phyloP scores from a whole-genome alignment of 2,888 invertebrate species.

The Homarus gammarus region DNA sequence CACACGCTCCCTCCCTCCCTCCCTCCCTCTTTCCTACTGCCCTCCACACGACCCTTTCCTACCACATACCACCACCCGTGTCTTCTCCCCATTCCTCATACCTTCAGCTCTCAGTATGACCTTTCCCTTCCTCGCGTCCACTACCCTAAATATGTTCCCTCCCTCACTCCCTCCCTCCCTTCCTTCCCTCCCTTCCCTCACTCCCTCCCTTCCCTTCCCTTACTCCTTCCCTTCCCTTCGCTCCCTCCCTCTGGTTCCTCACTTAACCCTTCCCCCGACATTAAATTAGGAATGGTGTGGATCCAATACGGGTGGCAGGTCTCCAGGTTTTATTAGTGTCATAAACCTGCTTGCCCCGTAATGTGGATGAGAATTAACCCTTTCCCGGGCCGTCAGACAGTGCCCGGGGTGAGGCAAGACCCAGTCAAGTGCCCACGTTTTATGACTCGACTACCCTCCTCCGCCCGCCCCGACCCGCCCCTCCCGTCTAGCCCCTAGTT shows the following conservation, averaged over 20 bases:
- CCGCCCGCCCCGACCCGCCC: background rate
- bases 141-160: no score
- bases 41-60: background rate
- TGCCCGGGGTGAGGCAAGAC: no score
- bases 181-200: background rate
- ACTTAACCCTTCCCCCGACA: conserved; percentile 37
- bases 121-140: no score
- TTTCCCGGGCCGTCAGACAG: conserved; percentile 8
- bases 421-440: background rate
- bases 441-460: background rate
- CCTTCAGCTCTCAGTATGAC: no score
- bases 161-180: no score
- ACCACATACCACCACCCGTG: no score
- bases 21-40: background rate
- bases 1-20: background rate
- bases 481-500: no score
- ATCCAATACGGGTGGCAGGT: conserved; percentile 42
- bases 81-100: no score
- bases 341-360: conserved; percentile 58
- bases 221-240: no score
- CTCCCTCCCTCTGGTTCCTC: background rate
- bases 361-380: conserved; percentile 54
- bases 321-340: conserved; percentile 53
- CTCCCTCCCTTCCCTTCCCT: no score
- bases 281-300: conserved; percentile 46